Base-by-base conservation (phyloP, 2,113 vertebrate genomes). In the Siphamia tubifer region DNA sequence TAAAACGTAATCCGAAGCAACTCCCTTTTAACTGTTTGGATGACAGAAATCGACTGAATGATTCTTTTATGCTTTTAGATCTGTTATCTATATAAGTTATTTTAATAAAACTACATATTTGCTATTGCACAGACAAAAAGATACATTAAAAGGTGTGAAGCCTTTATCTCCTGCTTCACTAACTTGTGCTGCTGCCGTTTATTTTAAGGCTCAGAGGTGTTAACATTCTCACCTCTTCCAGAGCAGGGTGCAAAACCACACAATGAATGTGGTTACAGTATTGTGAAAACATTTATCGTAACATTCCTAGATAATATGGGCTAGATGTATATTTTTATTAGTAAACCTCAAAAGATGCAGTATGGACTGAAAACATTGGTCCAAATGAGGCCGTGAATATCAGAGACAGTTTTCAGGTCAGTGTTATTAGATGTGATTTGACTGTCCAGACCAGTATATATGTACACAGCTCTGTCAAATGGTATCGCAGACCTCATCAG, bases 271-370 rank as follows among this genome's bases (percentile, higher is more conserved):
- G 75, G 74, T 15, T 81, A 39, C 13, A 65, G 48, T 28, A 16
- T 35, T 64, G 47, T 34, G 21, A 87, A 66, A 65, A 79, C 74
- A 76, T 63, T 64, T 76, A 61, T 44, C 25, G 24, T 67, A 61
- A 58, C 53, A 80, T 68, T 86, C 51, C 70, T 61, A 52, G 39
- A 64, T 28, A 34, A 68, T 71, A 80, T 81, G 56, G 71, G 66
- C 48, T 67, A 82, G 57, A 72, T 88, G 58, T 84, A 58, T 76
- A 74, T 83, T 74, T 74, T 80, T 75, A 77, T 30, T 62, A 43
- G n/a, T n/a, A 77, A 63, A 83, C 63, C 74, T 79, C 61, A 61
- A 43, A 78, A 44, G 40, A 77, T 75, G 64, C 66, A 82, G 68
- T 62, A 57, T 25, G 42, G 16, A 71, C 44, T 62, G 61, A 45